phyloP scores from a whole-genome alignment of 2,113 vertebrate genomes.

The Melanostigma gelatinosum region DNA sequence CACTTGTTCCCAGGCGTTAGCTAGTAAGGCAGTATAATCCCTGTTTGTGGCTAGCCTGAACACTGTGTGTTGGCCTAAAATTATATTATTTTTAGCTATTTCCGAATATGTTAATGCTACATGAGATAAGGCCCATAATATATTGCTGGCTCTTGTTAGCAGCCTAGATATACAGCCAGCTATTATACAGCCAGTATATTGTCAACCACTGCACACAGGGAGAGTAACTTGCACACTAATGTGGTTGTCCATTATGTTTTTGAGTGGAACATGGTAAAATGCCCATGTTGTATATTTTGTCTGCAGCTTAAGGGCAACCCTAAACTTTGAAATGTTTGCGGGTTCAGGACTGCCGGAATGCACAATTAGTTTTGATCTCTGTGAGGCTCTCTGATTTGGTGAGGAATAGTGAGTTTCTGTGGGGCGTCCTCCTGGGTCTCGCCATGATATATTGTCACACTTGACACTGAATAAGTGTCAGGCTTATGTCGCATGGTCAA shows the following conservation, averaged over 20 bases:
- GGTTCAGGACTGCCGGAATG: neutral
- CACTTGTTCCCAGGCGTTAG: neutral
- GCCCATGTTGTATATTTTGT: neutral
- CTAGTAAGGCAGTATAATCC: neutral
- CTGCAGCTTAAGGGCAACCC: neutral
- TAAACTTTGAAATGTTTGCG: neutral
- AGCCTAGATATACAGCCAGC: no score
- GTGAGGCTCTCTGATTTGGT: neutral
- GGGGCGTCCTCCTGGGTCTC: neutral
- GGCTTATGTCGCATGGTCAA: neutral
- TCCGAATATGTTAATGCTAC: no score
- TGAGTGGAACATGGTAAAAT: neutral
- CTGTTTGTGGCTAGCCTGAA: neutral
- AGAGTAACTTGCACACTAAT: neutral
- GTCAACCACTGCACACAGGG: neutral
- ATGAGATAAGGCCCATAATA: no score
- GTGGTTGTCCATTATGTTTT: neutral
- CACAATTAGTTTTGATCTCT: neutral
- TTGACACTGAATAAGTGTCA: neutral
- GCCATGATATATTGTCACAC: neutral
- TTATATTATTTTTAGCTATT: no score
- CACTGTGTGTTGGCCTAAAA: no score
- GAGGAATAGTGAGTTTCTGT: neutral
- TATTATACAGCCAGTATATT: neutral
- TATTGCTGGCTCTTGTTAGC: neutral